Base-by-base conservation (phyloP, 2,888 invertebrate species). In the Leuctra nigra region DNA sequence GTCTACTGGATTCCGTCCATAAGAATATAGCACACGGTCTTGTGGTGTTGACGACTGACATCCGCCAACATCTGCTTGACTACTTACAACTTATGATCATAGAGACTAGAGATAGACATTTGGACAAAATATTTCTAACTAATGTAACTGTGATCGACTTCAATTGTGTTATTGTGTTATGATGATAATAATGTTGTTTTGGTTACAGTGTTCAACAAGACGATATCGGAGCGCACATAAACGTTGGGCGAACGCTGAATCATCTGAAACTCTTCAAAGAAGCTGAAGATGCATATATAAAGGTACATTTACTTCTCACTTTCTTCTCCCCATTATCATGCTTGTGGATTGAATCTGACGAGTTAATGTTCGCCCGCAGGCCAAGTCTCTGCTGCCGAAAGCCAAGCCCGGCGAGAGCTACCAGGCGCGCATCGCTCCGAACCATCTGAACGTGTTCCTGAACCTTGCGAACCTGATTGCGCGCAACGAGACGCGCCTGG, bases 171-270 rank as follows among this genome's bases (percentile, higher is more conserved):
- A 29, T 29, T 11, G 29, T 29, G 11, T n/a, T n/a, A 29, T n/a
- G n/a, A n/a, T n/a, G 6, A 7, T 44, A 44, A 13, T 47, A 38
- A 41, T 48, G 20, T 57, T 54, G 48, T 55, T 60, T 48, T 55
- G 56, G 48, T 64, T 67, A 22, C 65, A 78, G 82, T 68, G 94
- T 96, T 7, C 97, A 97, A 73, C 87, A 89, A 13, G 96, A 96
- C 70, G 96, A 97, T 71, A 92, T 96, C 47, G 96, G 96, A 1
- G 95, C 96, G 4, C 94, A 96, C 71, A 96, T 97, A 65, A 97
- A 97, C 74, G 96, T 97, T 3, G 97, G 96, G 13, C 78, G 97
- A 61, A 95, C 96, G 0, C 93, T 89, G 73, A 95, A 93, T 73
- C 91, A 93, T 69, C 75, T 97, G 61, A 90, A 92, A 70, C 81